Percentiles rank a stretch among this genome's conserved stretches.
These are phyloP conservation scores for Ceyx cyanopectus DNA, from an alignment of 2,113 vertebrate genomes.

Conservation along the genomic window DNA sequence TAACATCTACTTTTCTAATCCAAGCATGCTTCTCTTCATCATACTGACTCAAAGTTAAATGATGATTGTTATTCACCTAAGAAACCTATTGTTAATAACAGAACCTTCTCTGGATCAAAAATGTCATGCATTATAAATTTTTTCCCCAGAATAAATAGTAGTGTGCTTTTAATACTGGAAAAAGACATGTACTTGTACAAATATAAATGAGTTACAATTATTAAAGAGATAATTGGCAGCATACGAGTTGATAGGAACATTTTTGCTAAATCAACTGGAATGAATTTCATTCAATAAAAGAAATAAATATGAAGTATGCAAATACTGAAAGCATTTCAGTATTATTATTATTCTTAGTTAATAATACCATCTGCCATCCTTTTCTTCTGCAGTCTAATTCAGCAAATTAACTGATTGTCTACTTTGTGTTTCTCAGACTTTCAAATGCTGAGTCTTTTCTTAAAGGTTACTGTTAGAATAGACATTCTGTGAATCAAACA, in stretches of 20 bases:
- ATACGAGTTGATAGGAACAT: conserved; percentile 33
- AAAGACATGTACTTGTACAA: not conserved
- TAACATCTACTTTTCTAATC: not conserved
- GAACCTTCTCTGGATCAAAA: conserved; percentile 28
- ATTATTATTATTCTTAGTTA: conserved; percentile 5
- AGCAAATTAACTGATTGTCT: conserved; percentile 59
- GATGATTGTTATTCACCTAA: not conserved
- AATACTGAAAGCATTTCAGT: conserved; percentile 40
- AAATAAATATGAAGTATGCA: conserved; percentile 24
- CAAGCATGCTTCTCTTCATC: not conserved
- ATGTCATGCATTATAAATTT: not conserved
- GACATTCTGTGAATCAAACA: conserved; percentile 66
- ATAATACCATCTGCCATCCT: conserved; percentile 45
- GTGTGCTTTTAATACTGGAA: conserved; percentile 50
- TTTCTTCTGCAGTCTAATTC: conserved; percentile 37
- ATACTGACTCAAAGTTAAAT: not conserved
- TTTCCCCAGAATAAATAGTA: conserved; percentile 39
- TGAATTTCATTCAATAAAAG: conserved; percentile 63
- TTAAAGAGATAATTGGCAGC: conserved; percentile 61
- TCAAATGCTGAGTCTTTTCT: conserved; percentile 27
- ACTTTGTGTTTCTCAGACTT: conserved; percentile 23
- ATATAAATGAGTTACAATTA: conserved; percentile 47
- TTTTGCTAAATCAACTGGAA: conserved; percentile 59
- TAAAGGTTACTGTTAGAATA: conserved; percentile 63
- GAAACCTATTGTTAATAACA: not conserved